These are phyloP conservation scores for Hemiprocne comata DNA, from an alignment of 2,113 vertebrate species.

Conservation along the genomic window DNA sequence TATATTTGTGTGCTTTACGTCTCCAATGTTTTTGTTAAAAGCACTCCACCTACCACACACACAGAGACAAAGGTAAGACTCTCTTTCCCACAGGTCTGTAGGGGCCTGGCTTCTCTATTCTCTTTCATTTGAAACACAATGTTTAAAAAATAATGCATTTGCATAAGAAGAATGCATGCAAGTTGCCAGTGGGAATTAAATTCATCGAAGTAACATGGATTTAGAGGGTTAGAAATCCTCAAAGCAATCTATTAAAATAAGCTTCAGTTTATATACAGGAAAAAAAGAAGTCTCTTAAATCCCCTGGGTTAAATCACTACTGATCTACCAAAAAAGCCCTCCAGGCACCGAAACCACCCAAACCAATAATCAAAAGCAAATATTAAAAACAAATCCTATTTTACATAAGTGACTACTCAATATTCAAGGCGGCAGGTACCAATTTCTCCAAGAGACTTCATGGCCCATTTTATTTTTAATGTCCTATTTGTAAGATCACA, in stretches of 20 bases:
- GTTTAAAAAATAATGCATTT: constrained; percentile 33
- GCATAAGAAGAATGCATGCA: neutral
- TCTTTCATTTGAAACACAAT: neutral
- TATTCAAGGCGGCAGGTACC: neutral
- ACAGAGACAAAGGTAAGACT: neutral
- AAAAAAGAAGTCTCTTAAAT: neutral
- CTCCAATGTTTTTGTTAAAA: neutral
- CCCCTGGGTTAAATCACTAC: neutral
- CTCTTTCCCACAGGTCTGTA: neutral
- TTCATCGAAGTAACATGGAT: constrained; percentile 2
- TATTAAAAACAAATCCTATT: neutral
- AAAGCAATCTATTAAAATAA: neutral
- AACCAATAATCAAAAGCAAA: neutral
- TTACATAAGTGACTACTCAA: neutral
- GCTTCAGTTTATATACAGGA: neutral
- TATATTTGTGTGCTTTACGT: neutral
- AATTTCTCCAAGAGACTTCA: neutral
- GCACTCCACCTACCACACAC: neutral
- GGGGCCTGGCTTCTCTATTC: neutral
- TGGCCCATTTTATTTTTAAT: neutral
- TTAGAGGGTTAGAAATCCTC: constrained; percentile 5
- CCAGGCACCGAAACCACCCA: neutral
- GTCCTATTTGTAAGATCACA: neutral
- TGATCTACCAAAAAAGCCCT: neutral
- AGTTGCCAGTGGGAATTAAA: constrained; percentile 8